A percentile compares a stretch with the other conserved stretches of the same genome.
Conservation (phyloP, 2,888 invertebrate genomes). For the Synergus itoensis region DNA sequence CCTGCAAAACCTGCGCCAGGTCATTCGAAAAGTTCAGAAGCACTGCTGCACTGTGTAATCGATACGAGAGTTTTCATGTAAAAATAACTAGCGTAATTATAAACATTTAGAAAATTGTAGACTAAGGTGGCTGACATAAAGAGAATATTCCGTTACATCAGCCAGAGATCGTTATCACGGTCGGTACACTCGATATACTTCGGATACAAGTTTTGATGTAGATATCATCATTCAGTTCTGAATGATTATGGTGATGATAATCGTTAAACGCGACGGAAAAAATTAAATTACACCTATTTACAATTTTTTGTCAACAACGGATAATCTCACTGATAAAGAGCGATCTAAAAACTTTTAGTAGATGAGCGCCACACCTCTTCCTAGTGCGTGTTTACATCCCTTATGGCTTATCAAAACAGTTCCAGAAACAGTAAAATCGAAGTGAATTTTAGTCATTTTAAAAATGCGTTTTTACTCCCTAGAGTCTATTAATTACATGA, state of each 20-base stretch:
- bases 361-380: background rate
- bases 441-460: background rate
- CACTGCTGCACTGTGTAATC: no score
- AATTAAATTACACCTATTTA: background rate
- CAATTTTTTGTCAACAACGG: background rate
- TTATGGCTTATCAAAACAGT: background rate
- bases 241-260: slow-evolving; percentile 23
- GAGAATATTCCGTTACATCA: slow-evolving; percentile 23
- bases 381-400: background rate
- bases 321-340: background rate
- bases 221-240: slow-evolving; percentile 22
- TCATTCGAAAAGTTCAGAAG: no score
- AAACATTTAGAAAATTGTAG: background rate
- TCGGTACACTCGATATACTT: slow-evolving; percentile 10
- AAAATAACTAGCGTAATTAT: background rate
- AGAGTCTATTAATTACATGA: no score
- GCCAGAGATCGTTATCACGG: slow-evolving; percentile 27
- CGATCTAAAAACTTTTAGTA: background rate
- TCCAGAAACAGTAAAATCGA: background rate
- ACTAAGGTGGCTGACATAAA: background rate
- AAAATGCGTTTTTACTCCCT: background rate
- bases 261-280: background rate
- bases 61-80: background rate
- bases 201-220: slow-evolving; percentile 4
- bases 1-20: no score